Percentiles rank a stretch among this genome's conserved stretches.
Conservation (phyloP, 2,113 vertebrate genomes). For the Malurus melanocephalus region DNA sequence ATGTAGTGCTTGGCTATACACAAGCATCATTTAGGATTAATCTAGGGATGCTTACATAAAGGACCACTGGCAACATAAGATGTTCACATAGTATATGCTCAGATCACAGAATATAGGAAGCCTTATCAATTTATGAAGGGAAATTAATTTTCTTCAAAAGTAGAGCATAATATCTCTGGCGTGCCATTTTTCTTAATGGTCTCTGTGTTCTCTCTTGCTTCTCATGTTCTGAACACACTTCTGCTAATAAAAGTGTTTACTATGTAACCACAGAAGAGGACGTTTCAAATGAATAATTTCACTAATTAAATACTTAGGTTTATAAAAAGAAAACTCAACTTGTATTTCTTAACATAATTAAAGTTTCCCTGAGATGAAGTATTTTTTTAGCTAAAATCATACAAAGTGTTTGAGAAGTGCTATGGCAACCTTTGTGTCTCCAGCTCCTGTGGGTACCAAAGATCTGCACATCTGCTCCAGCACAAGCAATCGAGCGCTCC, state of each 20-base stretch:
- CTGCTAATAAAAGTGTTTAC: background rate
- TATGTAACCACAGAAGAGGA: background rate
- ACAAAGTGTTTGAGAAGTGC: background rate
- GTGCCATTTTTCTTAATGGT: background rate
- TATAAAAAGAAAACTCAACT: background rate
- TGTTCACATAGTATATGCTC: background rate
- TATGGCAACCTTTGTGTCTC: background rate
- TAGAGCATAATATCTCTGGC: background rate
- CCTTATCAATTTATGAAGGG: background rate
- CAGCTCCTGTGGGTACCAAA: background rate
- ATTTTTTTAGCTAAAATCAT: background rate
- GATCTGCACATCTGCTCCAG: fast-evolving
- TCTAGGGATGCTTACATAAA: background rate
- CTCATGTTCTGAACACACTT: background rate
- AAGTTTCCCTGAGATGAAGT: background rate
- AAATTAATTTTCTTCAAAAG: constrained; percentile 1
- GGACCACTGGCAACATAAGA: background rate
- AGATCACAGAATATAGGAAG: background rate
- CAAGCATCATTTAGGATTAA: background rate
- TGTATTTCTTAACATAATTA: background rate
- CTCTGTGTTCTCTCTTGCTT: background rate
- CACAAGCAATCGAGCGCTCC: fast-evolving
- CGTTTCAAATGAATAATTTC: background rate
- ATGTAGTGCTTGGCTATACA: background rate
- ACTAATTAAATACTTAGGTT: background rate